Evolutionary conservation across 1,140 invertebrate species (phyloP).

Genomic region (Eurytemora carolleeae): DNA sequence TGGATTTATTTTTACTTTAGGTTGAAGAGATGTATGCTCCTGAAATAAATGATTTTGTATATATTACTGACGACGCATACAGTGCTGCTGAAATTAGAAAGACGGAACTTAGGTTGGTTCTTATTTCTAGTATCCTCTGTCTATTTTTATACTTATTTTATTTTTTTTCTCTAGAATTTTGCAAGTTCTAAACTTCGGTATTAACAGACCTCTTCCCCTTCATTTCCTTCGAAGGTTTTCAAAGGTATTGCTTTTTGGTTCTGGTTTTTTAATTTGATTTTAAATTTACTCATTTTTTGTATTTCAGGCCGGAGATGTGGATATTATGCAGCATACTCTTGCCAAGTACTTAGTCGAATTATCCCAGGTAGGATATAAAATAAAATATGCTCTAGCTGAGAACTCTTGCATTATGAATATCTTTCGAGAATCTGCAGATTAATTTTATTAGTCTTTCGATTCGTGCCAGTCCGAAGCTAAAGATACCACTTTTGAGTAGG

Average conservation of each 20-base stretch:
- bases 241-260: conserved; percentile 28
- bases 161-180: conserved; percentile 37
- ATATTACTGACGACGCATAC: conserved; percentile 75
- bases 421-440: not conserved
- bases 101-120: conserved; percentile 46
- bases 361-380: not conserved
- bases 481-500: not conserved
- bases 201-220: conserved; percentile 61
- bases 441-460: too few species aligned
- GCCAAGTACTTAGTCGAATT: conserved; percentile 87
- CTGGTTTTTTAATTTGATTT: not conserved
- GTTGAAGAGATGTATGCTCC: not conserved
- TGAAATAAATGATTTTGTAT: conserved; percentile 52
- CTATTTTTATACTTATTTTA: not conserved
- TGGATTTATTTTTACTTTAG: not conserved
- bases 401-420: not conserved
- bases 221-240: conserved; percentile 50
- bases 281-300: not conserved
- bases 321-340: conserved; percentile 50
- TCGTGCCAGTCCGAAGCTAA: too few species aligned
- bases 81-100: conserved; percentile 49
- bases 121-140: not conserved
- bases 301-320: conserved; percentile 33
- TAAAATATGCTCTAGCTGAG: not conserved
- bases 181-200: conserved; percentile 47